These are phyloP conservation scores for Bellardia bayeri DNA, from an alignment of 2,888 invertebrate genomes.

Conservation along the genomic window DNA sequence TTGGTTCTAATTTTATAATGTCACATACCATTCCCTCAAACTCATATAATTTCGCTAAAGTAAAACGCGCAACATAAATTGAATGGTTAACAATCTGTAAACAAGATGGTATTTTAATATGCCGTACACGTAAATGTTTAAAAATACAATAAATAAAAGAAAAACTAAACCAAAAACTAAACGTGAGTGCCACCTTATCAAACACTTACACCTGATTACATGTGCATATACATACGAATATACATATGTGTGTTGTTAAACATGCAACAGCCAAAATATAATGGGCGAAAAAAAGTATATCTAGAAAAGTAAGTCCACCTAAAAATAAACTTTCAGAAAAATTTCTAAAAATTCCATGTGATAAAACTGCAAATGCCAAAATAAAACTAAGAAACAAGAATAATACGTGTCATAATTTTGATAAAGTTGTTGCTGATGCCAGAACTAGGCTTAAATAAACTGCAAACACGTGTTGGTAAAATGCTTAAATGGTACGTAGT, in stretches of 20 bases:
- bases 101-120: slow-evolving; percentile 48
- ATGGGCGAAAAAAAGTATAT: background rate
- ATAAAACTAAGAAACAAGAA: slow-evolving; percentile 50
- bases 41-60: too few species aligned
- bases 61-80: slow-evolving; percentile 49
- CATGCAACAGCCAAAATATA: slow-evolving; percentile 14
- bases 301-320: background rate
- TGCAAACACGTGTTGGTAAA: slow-evolving; percentile 48
- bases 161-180: background rate
- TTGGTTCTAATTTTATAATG: too few species aligned
- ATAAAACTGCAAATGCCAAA: slow-evolving; percentile 34
- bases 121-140: slow-evolving; percentile 59
- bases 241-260: slow-evolving; percentile 23
- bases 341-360: too few species aligned
- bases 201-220: background rate
- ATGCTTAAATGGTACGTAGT: too few species aligned
- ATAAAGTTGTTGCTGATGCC: slow-evolving; percentile 23
- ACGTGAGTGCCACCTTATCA: slow-evolving; percentile 63
- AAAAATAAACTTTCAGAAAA: background rate
- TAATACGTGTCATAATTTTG: slow-evolving; percentile 67
- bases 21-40: too few species aligned
- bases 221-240: background rate
- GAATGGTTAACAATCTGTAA: slow-evolving; percentile 68
- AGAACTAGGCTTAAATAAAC: slow-evolving; percentile 39
- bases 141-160: slow-evolving; percentile 12